Base-by-base conservation (phyloP, 2,888 invertebrate species). In the Melinaea menophilus region DNA sequence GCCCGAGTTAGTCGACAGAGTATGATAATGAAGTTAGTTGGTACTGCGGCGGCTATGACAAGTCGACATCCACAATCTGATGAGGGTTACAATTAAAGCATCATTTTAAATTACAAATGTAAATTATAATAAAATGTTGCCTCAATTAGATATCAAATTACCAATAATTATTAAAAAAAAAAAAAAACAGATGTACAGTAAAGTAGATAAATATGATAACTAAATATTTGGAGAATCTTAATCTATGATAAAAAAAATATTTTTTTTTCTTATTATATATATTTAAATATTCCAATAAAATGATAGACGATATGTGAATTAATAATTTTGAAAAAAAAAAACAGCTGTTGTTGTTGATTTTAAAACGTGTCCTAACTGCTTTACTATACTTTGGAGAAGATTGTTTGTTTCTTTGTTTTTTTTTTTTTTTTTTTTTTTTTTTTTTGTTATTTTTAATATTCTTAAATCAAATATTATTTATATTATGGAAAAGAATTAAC, bases 1-100 rank as follows among this genome's bases (percentile, higher is more conserved):
- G 84, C 82, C 87, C 82, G 80, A 79, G 87, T 89, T 89, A 89
- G 89, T 88, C 45, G 56, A 69, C 55, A 59, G 64, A 65, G 57
- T 62, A 59, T 69, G 69, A 71, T 22, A 70, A 73, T 77, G 84
- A 82, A 78, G 83, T 87, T 85, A 86, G 86, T 87, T 73, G 71
- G 59, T 59, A 62, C 69, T 71, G 71, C 72, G 70, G 69, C 70
- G 71, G 69, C 70, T 75, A 71, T 71, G 79, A 74, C 74, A 76
- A 75, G 75, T 75, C 75, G 77, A 79, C 81, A 81, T 80, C 84
- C 79, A 77, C 73, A 75, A 71, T 77, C 74, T 71, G 72, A 77
- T 79, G 77, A 76, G 74, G 46, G 70, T 72, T 74, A 73, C 77
- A 79, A 81, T 81, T 83, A 84, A 86, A 75, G 85, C 84, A 85